Base-by-base conservation (phyloP, 1,140 invertebrate species). In the Teleopsis dalmanni region DNA sequence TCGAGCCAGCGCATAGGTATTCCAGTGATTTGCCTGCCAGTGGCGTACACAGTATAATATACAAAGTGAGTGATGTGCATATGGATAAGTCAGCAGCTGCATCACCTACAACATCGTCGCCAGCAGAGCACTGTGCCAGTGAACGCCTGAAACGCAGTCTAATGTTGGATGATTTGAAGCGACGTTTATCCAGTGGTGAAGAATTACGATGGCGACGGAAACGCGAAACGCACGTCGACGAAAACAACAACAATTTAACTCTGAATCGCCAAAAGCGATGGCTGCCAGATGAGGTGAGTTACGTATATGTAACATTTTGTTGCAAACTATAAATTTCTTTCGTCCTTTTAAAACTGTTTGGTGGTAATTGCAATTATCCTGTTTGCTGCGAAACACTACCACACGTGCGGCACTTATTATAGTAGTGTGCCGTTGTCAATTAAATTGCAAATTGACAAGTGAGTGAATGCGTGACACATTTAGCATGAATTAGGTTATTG, bases 1-100 rank as follows among this genome's bases (percentile, higher is more conserved):
- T 96, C 42, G 91, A 95, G 71, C 90, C 90, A 14, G 75, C 88
- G 22, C 78, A 78, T 48, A 78, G 86, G 57, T 93, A 91, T 72
- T 77, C 78, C 49, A 69, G 75, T 52, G 70, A 75, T 33, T 67
- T 77, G 56, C 73, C 74, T 8, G 72, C 72, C 27, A 50, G 60
- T 34, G 67, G 59, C 26, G 76, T 80, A 60, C 89, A 92, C 73
- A 87, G 85, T 51, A 82, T 93, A 62, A 84, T 91, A 49, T 94
- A 94, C 74, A 81, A 81, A 58, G 71, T 79, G 34, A 85, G 85
- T 22, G 89, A 92, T 71, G 88, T 93, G 31, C 73, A 78, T 52
- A 79, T 82, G 66, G 70, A 65, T 13, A 55, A 23, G 44, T 54
- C 42, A 41, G 52, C 33, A 45, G 49, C 34, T 50, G 31, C 35